Evolutionary conservation across 2,888 invertebrate species (phyloP).

Genomic region (Drosophila siamana): DNA sequence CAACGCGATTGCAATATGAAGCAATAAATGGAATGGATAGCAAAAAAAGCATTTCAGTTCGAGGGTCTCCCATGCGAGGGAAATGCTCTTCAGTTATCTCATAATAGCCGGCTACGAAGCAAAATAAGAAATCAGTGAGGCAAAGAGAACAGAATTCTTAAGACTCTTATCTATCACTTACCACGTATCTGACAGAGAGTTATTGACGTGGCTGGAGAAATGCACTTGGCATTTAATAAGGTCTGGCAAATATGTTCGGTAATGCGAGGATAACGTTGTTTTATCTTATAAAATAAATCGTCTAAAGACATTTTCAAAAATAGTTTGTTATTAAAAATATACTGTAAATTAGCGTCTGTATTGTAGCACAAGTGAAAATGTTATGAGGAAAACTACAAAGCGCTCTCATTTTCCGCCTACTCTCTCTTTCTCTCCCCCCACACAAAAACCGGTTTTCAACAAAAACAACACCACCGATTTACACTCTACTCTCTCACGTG

Average conservation of each 20-base stretch:
- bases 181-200: constrained; percentile 61
- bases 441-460: constrained; percentile 3
- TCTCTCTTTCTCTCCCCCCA: background rate
- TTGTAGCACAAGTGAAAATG: constrained; percentile 9
- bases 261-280: constrained; percentile 36
- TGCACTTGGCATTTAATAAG: constrained; percentile 29
- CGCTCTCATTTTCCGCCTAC: constrained; percentile 1
- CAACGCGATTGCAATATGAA: constrained; percentile 49
- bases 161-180: constrained; percentile 21
- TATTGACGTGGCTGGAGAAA: constrained; percentile 47
- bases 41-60: constrained; percentile 53
- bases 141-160: constrained; percentile 1
- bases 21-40: constrained; percentile 54
- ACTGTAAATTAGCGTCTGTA: background rate
- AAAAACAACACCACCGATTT: background rate
- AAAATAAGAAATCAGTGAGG: background rate
- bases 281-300: constrained; percentile 46
- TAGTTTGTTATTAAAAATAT: background rate
- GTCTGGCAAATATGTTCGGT: constrained; percentile 32
- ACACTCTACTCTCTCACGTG: background rate
- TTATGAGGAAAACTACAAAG: constrained; percentile 25
- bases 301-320: constrained; percentile 41
- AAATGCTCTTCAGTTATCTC: constrained; percentile 48
- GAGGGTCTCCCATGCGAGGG: constrained; percentile 55
- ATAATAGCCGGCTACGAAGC: constrained; percentile 42